Conservation (phyloP, 2,888 invertebrate species). For the Tachina grossa region DNA sequence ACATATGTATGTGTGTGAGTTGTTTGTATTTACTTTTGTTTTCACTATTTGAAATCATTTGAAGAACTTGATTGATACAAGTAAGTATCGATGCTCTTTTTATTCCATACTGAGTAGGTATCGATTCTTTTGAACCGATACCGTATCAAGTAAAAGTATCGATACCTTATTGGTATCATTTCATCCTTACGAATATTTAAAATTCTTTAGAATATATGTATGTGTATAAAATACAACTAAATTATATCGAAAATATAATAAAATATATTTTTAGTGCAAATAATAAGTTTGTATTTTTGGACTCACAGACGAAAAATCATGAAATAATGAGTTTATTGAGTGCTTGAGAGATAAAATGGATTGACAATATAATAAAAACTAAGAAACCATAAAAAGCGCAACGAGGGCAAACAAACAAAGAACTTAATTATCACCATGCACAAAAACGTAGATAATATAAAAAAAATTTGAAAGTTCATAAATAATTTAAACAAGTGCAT, state of each 20-base stretch:
- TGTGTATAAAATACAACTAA: not conserved
- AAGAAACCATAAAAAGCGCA: slow-evolving; percentile 48
- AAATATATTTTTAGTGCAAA: not conserved
- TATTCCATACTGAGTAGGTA: too few relatives aligned
- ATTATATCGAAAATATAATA: not conserved
- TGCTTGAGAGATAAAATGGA: slow-evolving; percentile 28
- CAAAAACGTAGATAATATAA: slow-evolving; percentile 50
- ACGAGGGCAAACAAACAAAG: slow-evolving; percentile 37
- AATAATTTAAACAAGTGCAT: slow-evolving; percentile 61
- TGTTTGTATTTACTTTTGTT: too few relatives aligned
- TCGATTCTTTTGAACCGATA: too few relatives aligned
- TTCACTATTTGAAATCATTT: too few relatives aligned
- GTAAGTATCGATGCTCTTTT: too few relatives aligned
- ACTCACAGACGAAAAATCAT: slow-evolving; percentile 5
- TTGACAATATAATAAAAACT: slow-evolving; percentile 45
- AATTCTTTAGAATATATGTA: too few relatives aligned
- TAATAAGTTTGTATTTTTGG: slow-evolving; percentile 1
- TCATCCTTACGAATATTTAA: too few relatives aligned
- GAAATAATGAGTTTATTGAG: slow-evolving; percentile 32
- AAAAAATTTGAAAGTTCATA: slow-evolving; percentile 35
- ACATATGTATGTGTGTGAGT: too few relatives aligned
- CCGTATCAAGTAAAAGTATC: too few relatives aligned
- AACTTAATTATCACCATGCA: slow-evolving; percentile 52
- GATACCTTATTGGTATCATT: too few relatives aligned
- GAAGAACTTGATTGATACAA: too few relatives aligned